Base-by-base conservation (phyloP, 2,797 vertebrate genomes). In the Nothura maculosa region DNA sequence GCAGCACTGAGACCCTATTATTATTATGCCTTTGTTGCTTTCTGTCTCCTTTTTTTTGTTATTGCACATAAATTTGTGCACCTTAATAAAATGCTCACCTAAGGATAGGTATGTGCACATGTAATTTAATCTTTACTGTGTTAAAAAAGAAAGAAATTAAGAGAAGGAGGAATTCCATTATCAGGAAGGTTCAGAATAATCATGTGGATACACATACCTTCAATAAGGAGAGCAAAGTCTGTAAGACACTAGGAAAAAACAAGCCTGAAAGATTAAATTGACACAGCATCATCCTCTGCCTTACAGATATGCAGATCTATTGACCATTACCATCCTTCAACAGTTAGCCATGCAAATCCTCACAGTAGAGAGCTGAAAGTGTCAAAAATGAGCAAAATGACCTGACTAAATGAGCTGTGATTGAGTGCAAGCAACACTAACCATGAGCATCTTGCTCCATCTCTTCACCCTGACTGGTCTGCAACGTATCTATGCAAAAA, bases 61-160 rank as follows among this genome's bases (percentile, higher is more conserved):
- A 50, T 47, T 66, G 30, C n/a, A 62, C 0, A 0, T 25, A 43
- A 77, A 4, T 38, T 19, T 40, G 54, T 25, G 27, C 75, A 15
- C 9, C 18, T 54, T 85, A 64, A 34, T 60, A 63, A 85, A 77
- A 62, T 19, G 20, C 10, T 64, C 67, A 81, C 20, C 3, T 60
- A 62, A 72, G 50, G 3, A 54, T 14, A 70, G 10, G 47, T 1
- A 21, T 0, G 1, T 45, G 24, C 30, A 67, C 14, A 67, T 1
- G 45, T 67, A 42, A 82, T 48, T 34, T 24, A 25, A 68, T 82
- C 57, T 72, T 79, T 5, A 16, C 14, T 27, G 5, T n/a, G 4
- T 42, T 55, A 78, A 85, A 81, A 76, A 47, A 16, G 28, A 47
- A 10, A 11, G 12, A 79, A 91, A 89, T 48, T 5, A 80, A 3